Base-by-base conservation (phyloP, 2,797 vertebrate species). In the Novumbra hubbsi region DNA sequence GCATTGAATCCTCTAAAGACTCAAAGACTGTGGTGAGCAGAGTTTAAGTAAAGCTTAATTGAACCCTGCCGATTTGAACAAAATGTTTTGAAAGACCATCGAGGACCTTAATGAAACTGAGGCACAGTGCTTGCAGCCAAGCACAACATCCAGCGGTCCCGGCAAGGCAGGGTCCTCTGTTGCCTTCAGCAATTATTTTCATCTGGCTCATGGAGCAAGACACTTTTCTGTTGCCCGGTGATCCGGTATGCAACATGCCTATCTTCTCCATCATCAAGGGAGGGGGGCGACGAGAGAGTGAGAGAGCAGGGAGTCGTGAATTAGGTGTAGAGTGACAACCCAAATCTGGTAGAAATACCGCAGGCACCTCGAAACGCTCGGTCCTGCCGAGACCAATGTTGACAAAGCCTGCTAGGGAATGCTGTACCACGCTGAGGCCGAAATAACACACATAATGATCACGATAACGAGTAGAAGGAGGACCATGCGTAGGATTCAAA, bases 121-220 rank as follows among this genome's bases (percentile, higher is more conserved):
- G 82, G 76, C 78, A 66, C 74, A 11, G 28, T 12, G 15, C 73
- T 76, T 19, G 19, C 19, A 32, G 90, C 90, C 89, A 92, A 93
- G 70, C 76, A 74, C 90, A 93, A 91, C 86, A 92, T n/a, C 1
- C 24, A 79, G 79, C 49, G 27, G 83, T 77, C 80, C 78, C 69
- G 0, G 0, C 48, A 65, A 83, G 48, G 76, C 84, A 71, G 79
- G 76, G 73, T 70, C 78, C 81, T 78, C 80, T 87, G 85, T 82
- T 87, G 79, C 87, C 89, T 91, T 91, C 84, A 86, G 78, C 87
- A 85, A 85, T 87, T 89, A 88, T 91, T 91, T 91, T 88, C 86
- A 90, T 90, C 87, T 90, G 90, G 84, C 71, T 84, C 83, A 89
- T 89, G 85, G 84, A 90, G 87, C 84, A 85, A 80, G 88, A 84